Conservation (phyloP, 2,888 invertebrate species). For the Drosophila testacea region DNA sequence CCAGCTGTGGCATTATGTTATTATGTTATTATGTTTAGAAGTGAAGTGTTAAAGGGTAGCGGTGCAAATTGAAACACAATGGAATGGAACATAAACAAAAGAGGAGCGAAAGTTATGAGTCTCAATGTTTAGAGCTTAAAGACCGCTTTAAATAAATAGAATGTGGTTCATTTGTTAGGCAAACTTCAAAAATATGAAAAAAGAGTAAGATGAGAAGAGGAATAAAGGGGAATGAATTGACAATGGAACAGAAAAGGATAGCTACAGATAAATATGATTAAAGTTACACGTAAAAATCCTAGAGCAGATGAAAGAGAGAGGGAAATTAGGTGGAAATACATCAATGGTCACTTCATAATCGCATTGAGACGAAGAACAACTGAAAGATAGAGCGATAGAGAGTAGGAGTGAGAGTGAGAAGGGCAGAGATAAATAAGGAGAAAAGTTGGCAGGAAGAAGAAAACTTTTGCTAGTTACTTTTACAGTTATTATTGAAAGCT, state of each 20-base stretch:
- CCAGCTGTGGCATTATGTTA: too few relatives aligned
- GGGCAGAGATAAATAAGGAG: slow-evolving; percentile 14
- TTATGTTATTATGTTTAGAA: neutral
- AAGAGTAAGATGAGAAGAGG: neutral
- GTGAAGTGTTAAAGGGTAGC: neutral
- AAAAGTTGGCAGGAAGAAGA: slow-evolving; percentile 3
- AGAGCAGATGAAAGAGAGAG: neutral
- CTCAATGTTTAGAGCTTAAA: neutral
- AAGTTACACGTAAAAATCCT: neutral
- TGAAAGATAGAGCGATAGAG: neutral
- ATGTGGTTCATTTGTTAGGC: too few relatives aligned
- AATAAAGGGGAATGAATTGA: neutral
- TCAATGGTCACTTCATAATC: slow-evolving; percentile 68
- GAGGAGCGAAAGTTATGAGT: too few relatives aligned
- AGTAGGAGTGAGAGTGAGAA: too few relatives aligned
- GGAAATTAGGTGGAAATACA: slow-evolving; percentile 2
- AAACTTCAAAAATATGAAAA: neutral
- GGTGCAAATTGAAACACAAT: neutral
- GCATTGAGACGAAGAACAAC: slow-evolving; percentile 50
- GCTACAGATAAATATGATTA: neutral
- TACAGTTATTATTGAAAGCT: slow-evolving; percentile 78
- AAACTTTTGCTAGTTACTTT: slow-evolving; percentile 76
- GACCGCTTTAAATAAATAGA: neutral
- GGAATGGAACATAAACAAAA: neutral
- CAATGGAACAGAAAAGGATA: neutral